Conservation (phyloP, 2,113 vertebrate species). For the Cinclus mexicanus region DNA sequence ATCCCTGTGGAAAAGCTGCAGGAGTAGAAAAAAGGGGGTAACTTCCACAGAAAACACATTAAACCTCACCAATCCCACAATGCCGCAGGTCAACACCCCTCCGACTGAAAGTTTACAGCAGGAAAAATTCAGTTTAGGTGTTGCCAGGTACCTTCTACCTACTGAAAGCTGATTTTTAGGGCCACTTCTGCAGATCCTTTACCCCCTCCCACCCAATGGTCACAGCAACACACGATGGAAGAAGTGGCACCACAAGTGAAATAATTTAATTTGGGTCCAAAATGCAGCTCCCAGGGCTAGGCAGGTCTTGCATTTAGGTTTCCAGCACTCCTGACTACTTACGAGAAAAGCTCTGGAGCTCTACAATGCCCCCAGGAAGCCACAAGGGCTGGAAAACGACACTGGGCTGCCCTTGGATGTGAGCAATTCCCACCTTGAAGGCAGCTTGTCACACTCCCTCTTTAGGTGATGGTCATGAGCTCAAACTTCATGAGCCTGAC, state of each 20-base stretch:
- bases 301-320: neutral
- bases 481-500: rapidly evolving
- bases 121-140: neutral
- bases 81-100: neutral
- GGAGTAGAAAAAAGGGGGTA: neutral
- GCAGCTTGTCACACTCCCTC: neutral
- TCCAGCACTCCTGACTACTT: neutral
- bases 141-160: neutral
- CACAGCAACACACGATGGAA: rapidly evolving
- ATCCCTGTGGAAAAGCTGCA: neutral
- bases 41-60: neutral
- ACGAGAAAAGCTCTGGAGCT: neutral
- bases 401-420: neutral
- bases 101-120: neutral
- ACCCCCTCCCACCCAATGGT: too few species aligned
- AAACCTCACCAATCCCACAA: neutral
- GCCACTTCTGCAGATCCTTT: neutral
- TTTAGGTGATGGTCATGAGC: neutral
- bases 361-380: neutral
- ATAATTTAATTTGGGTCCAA: neutral
- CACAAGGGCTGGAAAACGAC: neutral
- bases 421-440: neutral
- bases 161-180: neutral
- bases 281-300: rapidly evolving
- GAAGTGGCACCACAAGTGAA: rapidly evolving